Base-by-base conservation (phyloP, 2,113 vertebrate species). In the Paramisgurnus dabryanus region DNA sequence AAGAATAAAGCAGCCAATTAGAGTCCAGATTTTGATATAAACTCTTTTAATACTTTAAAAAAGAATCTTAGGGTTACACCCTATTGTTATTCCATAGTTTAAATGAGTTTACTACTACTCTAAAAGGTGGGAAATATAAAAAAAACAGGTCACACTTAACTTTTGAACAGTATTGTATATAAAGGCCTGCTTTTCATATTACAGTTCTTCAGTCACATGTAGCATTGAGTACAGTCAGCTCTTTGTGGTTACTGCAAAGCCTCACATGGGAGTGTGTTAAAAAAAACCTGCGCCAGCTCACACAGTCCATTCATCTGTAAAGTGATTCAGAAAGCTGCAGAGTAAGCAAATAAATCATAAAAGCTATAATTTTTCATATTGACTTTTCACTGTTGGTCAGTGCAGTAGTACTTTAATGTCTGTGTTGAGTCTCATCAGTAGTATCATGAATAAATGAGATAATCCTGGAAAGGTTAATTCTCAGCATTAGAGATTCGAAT, bases 191-290 rank as follows among this genome's bases (percentile, higher is more conserved):
- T 13, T 22, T 47, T 10, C 45, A 47, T 47, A 47, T 47, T 47
- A 47, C 7, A 47, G 7, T 8, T 47, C 10, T 47, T 47, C 10
- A 47, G 2, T 10, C 75, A 66, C 49, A 17, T 67, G 63, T 75
- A 3, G 47, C 15, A 12, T 64, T 64, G 0, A 64, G 73, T 41
- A 77, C 63, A 77, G 75, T 41, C 45, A 53, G 45, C 75, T 77
- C 75, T 77, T 77, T 77, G 75, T 77, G 49, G 63, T 76, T 47
- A 12, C 9, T 40, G 9, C 18, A 75, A 75, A 63, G 41, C 13
- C 41, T 49, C 7, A 18, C 10, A 60, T 41, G 11, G 11, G n/a
- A 5, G 22, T 64, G 58, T 64, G 12, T 63, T 11, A 61, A 71
- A 61, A 61, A 47, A 58, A n/a, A 39, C 41, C 17, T 12, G 43